phyloP scores from a whole-genome alignment of 2,113 vertebrate species.

The Myiozetetes cayanensis region DNA sequence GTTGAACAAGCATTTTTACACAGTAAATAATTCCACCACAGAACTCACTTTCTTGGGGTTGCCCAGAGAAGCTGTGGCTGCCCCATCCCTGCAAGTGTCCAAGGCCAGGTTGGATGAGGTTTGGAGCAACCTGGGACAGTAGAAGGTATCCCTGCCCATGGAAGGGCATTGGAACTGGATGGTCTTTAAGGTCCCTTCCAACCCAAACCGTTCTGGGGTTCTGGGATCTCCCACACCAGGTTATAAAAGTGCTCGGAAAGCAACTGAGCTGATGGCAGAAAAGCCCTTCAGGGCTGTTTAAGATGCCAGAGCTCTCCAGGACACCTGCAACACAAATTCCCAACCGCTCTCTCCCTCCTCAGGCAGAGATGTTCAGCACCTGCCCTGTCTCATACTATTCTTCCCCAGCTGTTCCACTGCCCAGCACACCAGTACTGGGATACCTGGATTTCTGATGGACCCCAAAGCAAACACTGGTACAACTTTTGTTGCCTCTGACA shows the following conservation, averaged over 20 bases:
- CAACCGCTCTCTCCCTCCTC: not conserved
- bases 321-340: too few species aligned
- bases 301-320: not conserved
- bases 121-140: accelerated
- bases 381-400: not conserved
- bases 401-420: accelerated
- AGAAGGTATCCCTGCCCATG: not conserved
- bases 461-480: accelerated
- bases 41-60: not conserved
- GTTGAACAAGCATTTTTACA: not conserved
- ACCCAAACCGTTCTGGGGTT: not conserved
- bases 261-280: not conserved
- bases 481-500: not conserved
- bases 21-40: not conserved
- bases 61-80: not conserved
- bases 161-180: accelerated
- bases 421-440: accelerated
- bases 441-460: not conserved
- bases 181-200: not conserved
- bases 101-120: accelerated
- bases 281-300: not conserved
- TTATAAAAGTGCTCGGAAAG: not conserved
- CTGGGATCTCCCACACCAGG: not conserved
- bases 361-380: not conserved
- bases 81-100: not conserved